phyloP scores from a whole-genome alignment of 1,140 invertebrate genomes.

The Pollicipes pollicipes region DNA sequence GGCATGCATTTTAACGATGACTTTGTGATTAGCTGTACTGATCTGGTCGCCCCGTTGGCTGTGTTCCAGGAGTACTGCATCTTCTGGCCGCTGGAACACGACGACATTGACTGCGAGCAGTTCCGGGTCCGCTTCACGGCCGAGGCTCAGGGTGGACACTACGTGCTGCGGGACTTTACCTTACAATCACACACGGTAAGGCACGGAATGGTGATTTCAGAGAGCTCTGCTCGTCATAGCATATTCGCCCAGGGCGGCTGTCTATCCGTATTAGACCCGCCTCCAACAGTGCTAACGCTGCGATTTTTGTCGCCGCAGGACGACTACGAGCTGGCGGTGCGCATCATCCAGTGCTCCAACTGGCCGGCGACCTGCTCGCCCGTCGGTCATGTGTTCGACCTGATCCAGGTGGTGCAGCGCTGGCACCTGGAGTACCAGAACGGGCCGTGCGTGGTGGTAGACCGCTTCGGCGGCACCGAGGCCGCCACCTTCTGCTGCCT shows the following conservation, averaged over 20 bases:
- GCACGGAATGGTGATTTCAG: no score
- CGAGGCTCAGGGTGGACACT: conserved; percentile 29
- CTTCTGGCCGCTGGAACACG: conserved; percentile 63
- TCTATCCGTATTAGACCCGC: no score
- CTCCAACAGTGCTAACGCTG: no score
- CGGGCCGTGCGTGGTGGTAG: conserved; percentile 76
- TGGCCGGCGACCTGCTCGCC: conserved; percentile 47
- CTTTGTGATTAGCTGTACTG: no score
- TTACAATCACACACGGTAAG: conserved; percentile 45
- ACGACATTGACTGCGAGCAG: conserved; percentile 52
- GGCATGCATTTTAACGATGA: no score
- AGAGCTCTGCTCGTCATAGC: no score
- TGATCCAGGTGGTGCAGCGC: conserved; percentile 60
- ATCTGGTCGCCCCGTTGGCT: no score
- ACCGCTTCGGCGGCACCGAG: conserved; percentile 45
- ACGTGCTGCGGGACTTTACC: conserved; percentile 47
- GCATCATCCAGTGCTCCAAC: conserved; percentile 61
- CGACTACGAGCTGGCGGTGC: conserved; percentile 75
- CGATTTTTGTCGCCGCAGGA: conserved; percentile 37
- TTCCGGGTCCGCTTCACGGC: conserved; percentile 53
- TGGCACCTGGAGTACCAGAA: conserved; percentile 64
- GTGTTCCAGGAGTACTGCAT: conserved; percentile 48
- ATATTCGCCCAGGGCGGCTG: no score
- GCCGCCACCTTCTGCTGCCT: conserved; percentile 29
- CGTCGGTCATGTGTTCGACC: conserved; percentile 39